Evolutionary conservation across 1,140 invertebrate genomes (phyloP), one percentile per base, ranked within the genome.

Genomic region (Archivesica marissinica): DNA sequence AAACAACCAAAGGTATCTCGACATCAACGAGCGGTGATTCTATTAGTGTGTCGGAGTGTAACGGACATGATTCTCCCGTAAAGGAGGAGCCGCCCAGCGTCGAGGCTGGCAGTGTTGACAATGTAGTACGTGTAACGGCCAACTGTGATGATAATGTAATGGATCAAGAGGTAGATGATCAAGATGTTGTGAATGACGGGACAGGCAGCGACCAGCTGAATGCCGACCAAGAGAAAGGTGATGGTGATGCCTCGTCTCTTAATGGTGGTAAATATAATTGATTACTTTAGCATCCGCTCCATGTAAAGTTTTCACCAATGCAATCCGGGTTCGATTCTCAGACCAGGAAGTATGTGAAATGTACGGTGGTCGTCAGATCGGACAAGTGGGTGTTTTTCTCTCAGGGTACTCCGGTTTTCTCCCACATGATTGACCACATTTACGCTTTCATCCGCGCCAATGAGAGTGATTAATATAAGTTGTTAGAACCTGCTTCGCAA

Each of bases 1-100:
- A 72, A 28, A 75, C 54, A 41, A 83, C 47, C 35, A 83, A 83
- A 59, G 80, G 80, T 35, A 83, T 84, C 39, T 87, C 76, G 64
- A 76, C 70, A 66, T 87, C 68, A 75, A 87, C 50, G 41, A 87
- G 76, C 38, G 75, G 75, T n/a, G 81, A 74, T 81, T 78, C 52
- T 54, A 52, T 83, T 15, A 83, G 80, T 83, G 80, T 83, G 39
- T 79, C 77, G 23, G 77, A 66, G 81, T 91, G 90, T 88, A 91
- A 91, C 28, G 90, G 90, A 78, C 89, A 87, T 77, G 88, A 90
- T 80, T 88, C 90, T 86, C 90, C 85, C 15, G 52, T 72, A 0
- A 83, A 83, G 82, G 87, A 87, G 39, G 85, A 86, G 28, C 38
- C 41, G 15, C 38, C 72, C 25, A 47, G 41, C 17, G 78, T 66